These are phyloP conservation scores for Drosophila pandora DNA, from an alignment of 1,140 invertebrate species.

Conservation along the genomic window DNA sequence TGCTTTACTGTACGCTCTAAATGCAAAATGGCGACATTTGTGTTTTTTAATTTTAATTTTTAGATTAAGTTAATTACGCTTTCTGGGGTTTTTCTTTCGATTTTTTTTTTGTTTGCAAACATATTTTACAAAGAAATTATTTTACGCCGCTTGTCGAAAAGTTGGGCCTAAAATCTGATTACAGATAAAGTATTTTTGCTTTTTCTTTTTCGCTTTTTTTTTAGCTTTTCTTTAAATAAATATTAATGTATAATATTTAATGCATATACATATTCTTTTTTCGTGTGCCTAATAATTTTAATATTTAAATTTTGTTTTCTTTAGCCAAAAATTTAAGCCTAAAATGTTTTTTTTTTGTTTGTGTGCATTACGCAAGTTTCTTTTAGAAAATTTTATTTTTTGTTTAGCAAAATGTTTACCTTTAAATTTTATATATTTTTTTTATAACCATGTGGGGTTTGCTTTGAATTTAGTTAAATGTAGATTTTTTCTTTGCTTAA, in stretches of 20 bases:
- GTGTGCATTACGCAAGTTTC: slow-evolving; percentile 51
- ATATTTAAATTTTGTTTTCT: slow-evolving; percentile 39
- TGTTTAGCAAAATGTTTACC: slow-evolving; percentile 39
- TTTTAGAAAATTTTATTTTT: slow-evolving; percentile 62
- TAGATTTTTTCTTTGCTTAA: slow-evolving; percentile 38
- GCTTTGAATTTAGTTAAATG: slow-evolving; percentile 52
- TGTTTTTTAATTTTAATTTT: slow-evolving; percentile 59
- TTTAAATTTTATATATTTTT: slow-evolving; percentile 42
- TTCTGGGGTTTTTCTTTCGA: slow-evolving; percentile 36
- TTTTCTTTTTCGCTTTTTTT: slow-evolving; percentile 29
- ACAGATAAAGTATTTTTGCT: slow-evolving; percentile 48
- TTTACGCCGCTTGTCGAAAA: slow-evolving; percentile 74
- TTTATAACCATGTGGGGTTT: slow-evolving; percentile 70
- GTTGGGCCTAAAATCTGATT: slow-evolving; percentile 71
- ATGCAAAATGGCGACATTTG: slow-evolving; percentile 82
- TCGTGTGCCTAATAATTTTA: slow-evolving; percentile 63
- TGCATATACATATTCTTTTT: slow-evolving; percentile 47
- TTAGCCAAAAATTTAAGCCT: slow-evolving; percentile 80
- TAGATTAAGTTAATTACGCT: slow-evolving; percentile 55
- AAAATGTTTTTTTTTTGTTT: slow-evolving; percentile 61
- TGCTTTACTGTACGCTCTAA: slow-evolving; percentile 70
- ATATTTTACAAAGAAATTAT: slow-evolving; percentile 80
- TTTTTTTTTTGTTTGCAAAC: slow-evolving; percentile 51
- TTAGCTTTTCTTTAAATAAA: slow-evolving; percentile 57
- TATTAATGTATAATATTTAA: slow-evolving; percentile 57